Evolutionary conservation across 1,140 invertebrate species (phyloP), one percentile per base, ranked within the genome.

Genomic region (Drosophila kanapiae): DNA sequence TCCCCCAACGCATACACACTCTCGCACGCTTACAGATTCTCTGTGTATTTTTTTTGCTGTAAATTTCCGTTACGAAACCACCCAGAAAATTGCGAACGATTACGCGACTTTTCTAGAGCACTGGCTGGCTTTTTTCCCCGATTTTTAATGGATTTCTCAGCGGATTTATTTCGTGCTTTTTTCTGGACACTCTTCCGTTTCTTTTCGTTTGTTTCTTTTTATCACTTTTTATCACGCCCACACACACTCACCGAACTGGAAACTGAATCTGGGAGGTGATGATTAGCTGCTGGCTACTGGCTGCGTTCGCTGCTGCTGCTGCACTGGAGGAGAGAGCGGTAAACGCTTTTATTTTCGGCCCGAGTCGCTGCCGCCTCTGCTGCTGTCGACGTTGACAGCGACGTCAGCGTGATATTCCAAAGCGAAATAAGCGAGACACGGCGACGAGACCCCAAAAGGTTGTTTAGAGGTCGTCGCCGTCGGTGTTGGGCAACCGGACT

Each of bases 261-360:
- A 80, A 84, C 68, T 69, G 67, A 69, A 81, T 79, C 64, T 75
- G 74, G 81, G 76, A 87, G 71, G 74, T 62, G 43, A 69, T 74
- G 63, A 59, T 64, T 67, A 88, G 63, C 64, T 86, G 57, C 64
- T 84, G 74, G 64, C 68, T 86, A 85, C 83, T 86, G 84, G 80
- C 84, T 86, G 76, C 80, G 80, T 83, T 77, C 79, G 83, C 80
- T 87, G 83, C 77, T 87, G 83, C 84, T 87, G 83, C 77, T 87
- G 83, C 83, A 88, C 83, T 87, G 83, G 83, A 86, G 83, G 58
- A 77, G 58, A 77, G 74, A 77, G 61, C 75, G 58, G 53, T 29
- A 57, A 82, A 80, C 77, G 77, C 81, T 87, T 84, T 90, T 88
- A 88, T 87, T 88, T 87, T 87, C 69, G 67, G 68, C 49, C 47